phyloP scores from a whole-genome alignment of 2,888 invertebrate species.

The Galerucella pusilla region DNA sequence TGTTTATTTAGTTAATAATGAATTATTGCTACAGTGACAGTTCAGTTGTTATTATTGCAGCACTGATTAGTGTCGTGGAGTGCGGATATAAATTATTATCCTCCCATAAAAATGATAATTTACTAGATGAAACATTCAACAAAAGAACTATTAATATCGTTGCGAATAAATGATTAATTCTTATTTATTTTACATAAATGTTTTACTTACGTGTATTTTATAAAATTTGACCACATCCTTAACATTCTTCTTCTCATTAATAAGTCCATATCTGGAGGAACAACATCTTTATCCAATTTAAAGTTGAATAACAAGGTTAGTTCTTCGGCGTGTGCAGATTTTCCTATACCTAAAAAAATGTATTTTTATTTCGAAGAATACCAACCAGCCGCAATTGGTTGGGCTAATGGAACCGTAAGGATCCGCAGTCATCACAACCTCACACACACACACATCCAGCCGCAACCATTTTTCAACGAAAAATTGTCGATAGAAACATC shows the following conservation, averaged over 20 bases:
- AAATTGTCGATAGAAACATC: too few relatives aligned
- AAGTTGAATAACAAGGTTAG: slow-evolving; percentile 19
- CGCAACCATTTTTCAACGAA: too few relatives aligned
- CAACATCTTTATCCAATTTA: slow-evolving; percentile 24
- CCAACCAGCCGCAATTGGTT: too few relatives aligned
- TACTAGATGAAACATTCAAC: neutral
- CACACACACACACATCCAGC: too few relatives aligned
- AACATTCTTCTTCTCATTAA: slow-evolving; percentile 40
- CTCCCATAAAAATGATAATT: neutral
- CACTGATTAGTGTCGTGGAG: neutral
- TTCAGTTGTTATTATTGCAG: neutral
- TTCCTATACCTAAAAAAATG: slow-evolving; percentile 39
- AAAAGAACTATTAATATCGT: neutral
- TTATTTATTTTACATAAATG: slow-evolving; percentile 21
- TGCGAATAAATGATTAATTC: too few relatives aligned
- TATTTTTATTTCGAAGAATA: neutral
- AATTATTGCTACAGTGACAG: neutral
- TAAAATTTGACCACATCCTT: slow-evolving; percentile 42
- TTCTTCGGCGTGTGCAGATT: slow-evolving; percentile 42
- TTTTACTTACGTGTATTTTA: slow-evolving; percentile 39
- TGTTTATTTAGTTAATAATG: too few relatives aligned
- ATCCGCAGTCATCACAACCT: too few relatives aligned
- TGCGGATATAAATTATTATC: neutral
- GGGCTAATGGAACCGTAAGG: too few relatives aligned
- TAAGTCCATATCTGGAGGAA: slow-evolving; percentile 36